phyloP scores from a whole-genome alignment of 2,888 invertebrate species.

The Troides aeacus region DNA sequence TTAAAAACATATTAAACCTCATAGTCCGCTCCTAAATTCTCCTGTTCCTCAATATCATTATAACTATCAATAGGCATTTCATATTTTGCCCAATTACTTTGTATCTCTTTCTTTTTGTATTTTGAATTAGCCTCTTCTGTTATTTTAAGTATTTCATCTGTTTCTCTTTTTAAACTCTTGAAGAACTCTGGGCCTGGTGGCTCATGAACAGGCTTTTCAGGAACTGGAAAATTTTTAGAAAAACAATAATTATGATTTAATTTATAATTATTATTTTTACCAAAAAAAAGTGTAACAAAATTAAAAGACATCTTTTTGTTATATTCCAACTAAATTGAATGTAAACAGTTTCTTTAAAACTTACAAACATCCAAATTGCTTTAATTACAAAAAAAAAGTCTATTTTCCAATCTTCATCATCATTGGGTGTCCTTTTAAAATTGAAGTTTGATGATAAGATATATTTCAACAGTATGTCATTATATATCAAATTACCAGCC shows the following conservation, averaged over 20 bases:
- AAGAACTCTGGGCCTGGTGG: conserved; percentile 69
- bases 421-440: too few relatives aligned
- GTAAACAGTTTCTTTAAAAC: too few relatives aligned
- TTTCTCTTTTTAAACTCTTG: conserved; percentile 64
- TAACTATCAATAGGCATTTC: conserved; percentile 73
- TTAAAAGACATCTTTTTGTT: not conserved
- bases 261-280: not conserved
- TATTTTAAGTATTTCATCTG: conserved; percentile 72
- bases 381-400: too few relatives aligned
- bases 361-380: too few relatives aligned
- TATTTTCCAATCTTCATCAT: too few relatives aligned
- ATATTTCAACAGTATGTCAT: too few relatives aligned
- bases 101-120: conserved; percentile 74
- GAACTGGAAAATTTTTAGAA: conserved; percentile 43
- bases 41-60: conserved; percentile 68
- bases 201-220: conserved; percentile 55
- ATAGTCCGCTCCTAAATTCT: conserved; percentile 72
- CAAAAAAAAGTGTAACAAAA: not conserved
- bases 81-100: conserved; percentile 76
- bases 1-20: conserved; percentile 47
- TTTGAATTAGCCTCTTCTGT: conserved; percentile 67
- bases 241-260: not conserved
- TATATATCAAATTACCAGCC: too few relatives aligned
- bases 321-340: not conserved
- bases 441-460: too few relatives aligned